phyloP scores from a whole-genome alignment of 1,140 invertebrate species.

The Babylonia areolata region DNA sequence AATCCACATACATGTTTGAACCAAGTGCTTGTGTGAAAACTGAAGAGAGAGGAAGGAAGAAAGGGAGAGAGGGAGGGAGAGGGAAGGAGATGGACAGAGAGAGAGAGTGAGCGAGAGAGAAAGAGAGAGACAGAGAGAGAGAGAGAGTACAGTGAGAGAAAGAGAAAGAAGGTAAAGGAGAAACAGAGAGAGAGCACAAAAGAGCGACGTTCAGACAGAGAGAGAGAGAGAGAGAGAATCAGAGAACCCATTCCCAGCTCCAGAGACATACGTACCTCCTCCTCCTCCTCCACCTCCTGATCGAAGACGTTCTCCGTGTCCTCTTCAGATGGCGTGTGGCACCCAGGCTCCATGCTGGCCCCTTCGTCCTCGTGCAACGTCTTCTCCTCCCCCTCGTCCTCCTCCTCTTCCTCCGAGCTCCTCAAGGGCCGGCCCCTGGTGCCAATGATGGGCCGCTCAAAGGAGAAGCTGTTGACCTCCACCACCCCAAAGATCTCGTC shows the following conservation, averaged over 20 bases:
- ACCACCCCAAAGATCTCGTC: conserved; percentile 84
- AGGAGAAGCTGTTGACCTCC: conserved; percentile 28
- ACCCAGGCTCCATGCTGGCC: conserved; percentile 7
- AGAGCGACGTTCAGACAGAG: not conserved
- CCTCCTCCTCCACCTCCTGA: not conserved
- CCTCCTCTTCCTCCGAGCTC: conserved; percentile 33
- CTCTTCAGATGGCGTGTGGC: not conserved
- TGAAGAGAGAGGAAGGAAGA: not conserved
- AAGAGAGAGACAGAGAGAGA: not conserved
- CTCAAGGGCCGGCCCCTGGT: not conserved
- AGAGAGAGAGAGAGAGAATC: conserved; percentile 1
- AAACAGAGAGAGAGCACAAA: not conserved
- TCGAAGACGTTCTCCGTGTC: not conserved
- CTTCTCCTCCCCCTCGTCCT: conserved; percentile 28
- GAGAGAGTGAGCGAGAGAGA: not conserved
- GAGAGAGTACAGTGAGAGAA: not conserved
- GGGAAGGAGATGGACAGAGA: not conserved
- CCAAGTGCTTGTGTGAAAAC: too few species aligned
- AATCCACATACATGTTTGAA: too few species aligned
- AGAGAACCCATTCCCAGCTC: not conserved
- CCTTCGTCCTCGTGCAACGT: conserved; percentile 30
- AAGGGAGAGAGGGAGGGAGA: conserved; percentile 3
- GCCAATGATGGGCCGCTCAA: conserved; percentile 45
- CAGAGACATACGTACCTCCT: not conserved
- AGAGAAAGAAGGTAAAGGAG: not conserved